Evolutionary conservation across 2,797 vertebrate species (phyloP), one percentile per base, ranked within the genome.

Genomic region (Sebastes glaucus): DNA sequence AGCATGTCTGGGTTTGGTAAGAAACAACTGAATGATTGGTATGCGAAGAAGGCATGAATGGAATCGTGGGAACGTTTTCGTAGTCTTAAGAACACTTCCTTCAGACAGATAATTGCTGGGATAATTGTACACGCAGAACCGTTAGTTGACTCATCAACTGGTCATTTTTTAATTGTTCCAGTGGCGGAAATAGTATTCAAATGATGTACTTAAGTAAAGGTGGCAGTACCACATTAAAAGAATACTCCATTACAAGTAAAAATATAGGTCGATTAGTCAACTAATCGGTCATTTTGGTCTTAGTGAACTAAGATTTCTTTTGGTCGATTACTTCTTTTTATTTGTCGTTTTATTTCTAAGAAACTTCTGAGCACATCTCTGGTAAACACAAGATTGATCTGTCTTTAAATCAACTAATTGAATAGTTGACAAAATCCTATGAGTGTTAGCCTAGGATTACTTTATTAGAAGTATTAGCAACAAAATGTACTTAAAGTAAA

Each of bases 41-140:
- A 96, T 94, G 89, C 70, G 64, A 42, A 85, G 76, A 86, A 84
- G 76, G 86, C 78, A 95, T 94, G 93, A 87, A 78, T 89, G 92
- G 91, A 92, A 93, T 94, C 64, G 81, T 94, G 92, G 78, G 93
- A 95, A 94, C 87, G 61, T 82, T 73, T 80, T 66, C 70, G 60
- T 38, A 38, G 60, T 74, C 53, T 59, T 42, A 49, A 64, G n/a
- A 55, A 74, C 59, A 77, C 78, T 86, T 90, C 73, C 57, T 30
- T 71, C 30, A 75, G 62, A 68, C 38, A 6, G 53, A 68, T 76
- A 55, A 83, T 81, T 71, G 52, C 27, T 76, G 61, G 32, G 32
- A 11, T 33, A 33, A 35, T 63, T 52, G 61, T 60, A 14, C 35
- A 4, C 13, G 22, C 11, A 32, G 56, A 81, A 91, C 94, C 90